Base-by-base conservation (phyloP, 2,113 vertebrate species). In the Pachypanchax playfairii region DNA sequence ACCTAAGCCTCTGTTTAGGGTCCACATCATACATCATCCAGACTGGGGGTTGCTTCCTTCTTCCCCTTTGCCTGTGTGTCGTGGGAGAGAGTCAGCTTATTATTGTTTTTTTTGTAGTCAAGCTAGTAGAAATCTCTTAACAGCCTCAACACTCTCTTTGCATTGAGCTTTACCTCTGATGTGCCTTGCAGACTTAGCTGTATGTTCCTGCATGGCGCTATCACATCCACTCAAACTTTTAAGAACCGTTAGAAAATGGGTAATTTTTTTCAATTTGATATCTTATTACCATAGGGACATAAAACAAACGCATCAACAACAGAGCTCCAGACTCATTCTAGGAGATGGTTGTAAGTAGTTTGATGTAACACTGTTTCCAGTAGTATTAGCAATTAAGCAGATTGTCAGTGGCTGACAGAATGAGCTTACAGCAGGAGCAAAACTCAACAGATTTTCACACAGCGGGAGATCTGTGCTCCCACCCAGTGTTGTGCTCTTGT, bases 21-120 rank as follows among this genome's bases (percentile, higher is more conserved):
- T 89, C 86, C 66, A 72, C 82, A 79, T 79, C 85, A 88, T 92
- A 91, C 87, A 92, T 92, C 90, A 92, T 90, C 82, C 65, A 67
- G 78, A 77, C 69, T 70, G 64, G 57, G 70, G 41, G 26, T 54
- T 1, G 39, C 39, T 52, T 56, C 51, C 53, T 64, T 58, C 72
- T 65, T 41, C 65, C 55, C 64, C 63, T 75, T 63, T 33, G 76
- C 70, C 43, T 22, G 12, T 74, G 44, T 72, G 76, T 69, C 10
- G 49, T 79, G 82, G 71, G 77, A 69, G 86, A 73, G 24, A 49
- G 56, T 60, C 75, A 67, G 62, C 20, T 5, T n/a, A 42, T 74
- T 64, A 54, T 60, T 52, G 59, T 56, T 33, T 35, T 49, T 48
- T 49, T 51, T 54, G 48, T 43, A 28, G 21, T 48, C 1, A 28